These are phyloP conservation scores for Lasius fuliginosus DNA, from an alignment of 2,888 invertebrate genomes.

Conservation along the genomic window DNA sequence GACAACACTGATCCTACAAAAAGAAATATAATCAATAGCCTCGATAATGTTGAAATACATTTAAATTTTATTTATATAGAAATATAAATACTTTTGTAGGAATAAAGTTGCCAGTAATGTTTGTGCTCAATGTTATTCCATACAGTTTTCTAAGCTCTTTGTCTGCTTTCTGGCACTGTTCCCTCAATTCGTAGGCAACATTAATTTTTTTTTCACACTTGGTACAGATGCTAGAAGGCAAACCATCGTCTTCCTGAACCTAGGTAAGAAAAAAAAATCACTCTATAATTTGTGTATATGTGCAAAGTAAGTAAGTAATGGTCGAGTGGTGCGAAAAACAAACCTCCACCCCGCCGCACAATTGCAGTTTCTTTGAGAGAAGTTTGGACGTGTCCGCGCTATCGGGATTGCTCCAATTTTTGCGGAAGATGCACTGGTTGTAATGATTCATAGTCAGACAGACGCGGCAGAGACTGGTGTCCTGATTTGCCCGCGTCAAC, in stretches of 20 bases:
- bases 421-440: conserved; percentile 77
- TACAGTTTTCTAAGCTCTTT: conserved; percentile 73
- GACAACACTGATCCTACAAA: conserved; percentile 74
- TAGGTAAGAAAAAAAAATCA: conserved; percentile 51
- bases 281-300: background rate
- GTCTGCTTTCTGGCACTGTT: conserved; percentile 80
- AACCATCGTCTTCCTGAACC: conserved; percentile 79
- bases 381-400: conserved; percentile 48
- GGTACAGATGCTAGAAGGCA: conserved; percentile 78
- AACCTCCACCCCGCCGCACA: conserved; percentile 81
- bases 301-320: background rate
- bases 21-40: background rate
- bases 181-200: conserved; percentile 78
- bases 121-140: conserved; percentile 64
- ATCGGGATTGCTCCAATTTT: conserved; percentile 54
- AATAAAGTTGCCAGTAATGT: background rate
- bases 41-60: background rate
- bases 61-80: background rate
- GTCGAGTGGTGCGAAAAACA: conserved; percentile 22
- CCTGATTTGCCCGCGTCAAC: conserved; percentile 40
- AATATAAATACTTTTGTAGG: conserved; percentile 57
- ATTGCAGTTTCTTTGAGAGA: conserved; percentile 73
- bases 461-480: conserved; percentile 76
- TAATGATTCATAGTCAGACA: conserved; percentile 76
- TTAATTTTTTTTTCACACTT: conserved; percentile 76